A percentile compares a stretch with the other conserved stretches of the same genome.
phyloP scores from a whole-genome alignment of 1,140 invertebrate genomes.

The Bradysia coprophila region DNA sequence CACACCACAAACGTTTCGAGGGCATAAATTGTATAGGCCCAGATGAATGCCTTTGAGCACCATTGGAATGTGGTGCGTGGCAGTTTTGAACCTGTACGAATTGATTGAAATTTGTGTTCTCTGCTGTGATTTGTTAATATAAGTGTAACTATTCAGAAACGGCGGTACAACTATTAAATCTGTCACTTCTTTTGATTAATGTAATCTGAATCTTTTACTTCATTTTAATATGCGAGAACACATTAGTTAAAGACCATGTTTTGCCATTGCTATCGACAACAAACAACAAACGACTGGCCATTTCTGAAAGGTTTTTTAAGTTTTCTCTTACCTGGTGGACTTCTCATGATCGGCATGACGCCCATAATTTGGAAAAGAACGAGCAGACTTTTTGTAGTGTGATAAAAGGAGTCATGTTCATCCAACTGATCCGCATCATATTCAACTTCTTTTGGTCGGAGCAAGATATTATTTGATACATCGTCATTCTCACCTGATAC shows the following conservation, averaged over 20 bases:
- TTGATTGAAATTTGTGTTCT: no score
- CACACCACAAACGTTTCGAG: constrained; percentile 31
- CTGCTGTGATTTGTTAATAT: no score
- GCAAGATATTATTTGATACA: constrained; percentile 11
- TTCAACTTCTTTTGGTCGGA: constrained; percentile 15
- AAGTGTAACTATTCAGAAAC: no score
- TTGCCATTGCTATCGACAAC: no score
- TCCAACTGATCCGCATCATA: constrained; percentile 26
- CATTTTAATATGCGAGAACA: no score
- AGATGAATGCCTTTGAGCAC: constrained; percentile 33
- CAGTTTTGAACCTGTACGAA: constrained; percentile 19
- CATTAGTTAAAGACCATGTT: no score
- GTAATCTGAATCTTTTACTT: no score
- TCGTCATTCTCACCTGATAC: not conserved
- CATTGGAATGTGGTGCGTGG: constrained; percentile 33
- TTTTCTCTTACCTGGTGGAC: constrained; percentile 30
- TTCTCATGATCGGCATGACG: constrained; percentile 47
- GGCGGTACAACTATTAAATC: no score
- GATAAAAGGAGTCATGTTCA: constrained; percentile 41
- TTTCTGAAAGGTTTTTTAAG: no score
- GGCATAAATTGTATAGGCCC: constrained; percentile 33
- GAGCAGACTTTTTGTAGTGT: constrained; percentile 41
- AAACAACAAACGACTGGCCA: no score
- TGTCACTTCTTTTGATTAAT: no score
- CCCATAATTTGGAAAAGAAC: constrained; percentile 50